These are phyloP conservation scores for Portevinia maculata DNA, from an alignment of 2,888 invertebrate species.

Conservation along the genomic window DNA sequence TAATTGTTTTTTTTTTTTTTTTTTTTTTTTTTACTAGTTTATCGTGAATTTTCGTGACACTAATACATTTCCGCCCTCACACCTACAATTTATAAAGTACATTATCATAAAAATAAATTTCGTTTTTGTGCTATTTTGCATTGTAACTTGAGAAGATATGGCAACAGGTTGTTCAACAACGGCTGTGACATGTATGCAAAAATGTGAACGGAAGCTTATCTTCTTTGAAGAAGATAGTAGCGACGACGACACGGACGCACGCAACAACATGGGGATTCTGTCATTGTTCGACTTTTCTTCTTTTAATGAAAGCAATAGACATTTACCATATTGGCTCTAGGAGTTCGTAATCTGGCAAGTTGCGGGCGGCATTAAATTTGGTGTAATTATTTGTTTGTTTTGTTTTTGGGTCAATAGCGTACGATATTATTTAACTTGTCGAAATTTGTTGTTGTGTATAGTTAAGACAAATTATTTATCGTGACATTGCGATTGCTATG, in stretches of 20 bases:
- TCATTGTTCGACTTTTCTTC: conserved; percentile 24
- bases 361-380: neutral
- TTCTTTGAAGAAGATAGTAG: conserved; percentile 29
- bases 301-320: conserved; percentile 40
- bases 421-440: too few relatives aligned
- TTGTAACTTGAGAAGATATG: conserved; percentile 11
- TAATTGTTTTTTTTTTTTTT: conserved; percentile 1
- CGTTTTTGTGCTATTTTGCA: conserved; percentile 14
- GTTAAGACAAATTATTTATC: too few relatives aligned
- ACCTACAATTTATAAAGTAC: conserved; percentile 44
- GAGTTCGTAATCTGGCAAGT: neutral
- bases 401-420: conserved; percentile 45
- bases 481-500: too few relatives aligned
- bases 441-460: conserved; percentile 1
- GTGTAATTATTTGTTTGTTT: conserved; percentile 11
- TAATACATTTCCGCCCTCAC: conserved; percentile 53
- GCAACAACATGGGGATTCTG: neutral
- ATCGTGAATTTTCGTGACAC: conserved; percentile 60
- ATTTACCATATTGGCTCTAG: conserved; percentile 6
- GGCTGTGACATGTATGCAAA: conserved; percentile 30
- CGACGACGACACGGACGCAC: neutral
- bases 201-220: conserved; percentile 51
- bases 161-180: conserved; percentile 44
- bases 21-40: conserved; percentile 22
- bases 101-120: conserved; percentile 1